These are phyloP conservation scores for Alligator sinensis DNA, from an alignment of 2,113 vertebrate species.

Conservation along the genomic window DNA sequence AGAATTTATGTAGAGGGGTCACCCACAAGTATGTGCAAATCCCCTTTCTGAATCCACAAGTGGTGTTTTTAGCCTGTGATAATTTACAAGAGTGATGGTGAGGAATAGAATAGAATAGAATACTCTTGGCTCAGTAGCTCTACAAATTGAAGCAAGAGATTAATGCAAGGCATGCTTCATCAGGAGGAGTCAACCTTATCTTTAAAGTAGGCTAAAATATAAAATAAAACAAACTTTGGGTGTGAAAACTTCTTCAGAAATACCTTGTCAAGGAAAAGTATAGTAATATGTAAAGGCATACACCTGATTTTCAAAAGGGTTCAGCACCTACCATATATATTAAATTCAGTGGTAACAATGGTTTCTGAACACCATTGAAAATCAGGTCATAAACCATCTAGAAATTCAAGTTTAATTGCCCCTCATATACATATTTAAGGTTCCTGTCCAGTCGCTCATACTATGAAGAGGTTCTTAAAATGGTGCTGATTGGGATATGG, in stretches of 20 bases:
- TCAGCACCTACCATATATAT: background rate
- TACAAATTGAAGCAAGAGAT: background rate
- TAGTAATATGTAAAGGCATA: background rate
- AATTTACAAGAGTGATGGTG: background rate
- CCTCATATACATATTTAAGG: slow-evolving; percentile 48
- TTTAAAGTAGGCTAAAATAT: background rate
- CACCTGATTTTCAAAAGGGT: background rate
- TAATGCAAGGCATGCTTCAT: background rate
- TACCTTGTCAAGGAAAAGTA: background rate
- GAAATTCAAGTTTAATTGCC: slow-evolving; percentile 55
- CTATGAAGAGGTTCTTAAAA: background rate
- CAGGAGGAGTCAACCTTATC: background rate
- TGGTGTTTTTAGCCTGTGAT: background rate
- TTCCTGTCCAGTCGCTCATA: slow-evolving; percentile 13
- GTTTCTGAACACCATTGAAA: slow-evolving; percentile 8
- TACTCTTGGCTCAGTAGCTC: background rate
- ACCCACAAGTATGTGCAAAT: background rate
- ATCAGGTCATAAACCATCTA: slow-evolving; percentile 41
- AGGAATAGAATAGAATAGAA: background rate
- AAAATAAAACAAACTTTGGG: background rate
- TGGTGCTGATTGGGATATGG: slow-evolving; percentile 6
- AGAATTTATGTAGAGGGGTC: background rate
- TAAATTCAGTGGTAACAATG: background rate
- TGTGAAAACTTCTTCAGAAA: background rate
- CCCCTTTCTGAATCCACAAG: background rate